These are phyloP conservation scores for Drosophila birchii DNA, from an alignment of 2,888 invertebrate genomes.

Conservation along the genomic window DNA sequence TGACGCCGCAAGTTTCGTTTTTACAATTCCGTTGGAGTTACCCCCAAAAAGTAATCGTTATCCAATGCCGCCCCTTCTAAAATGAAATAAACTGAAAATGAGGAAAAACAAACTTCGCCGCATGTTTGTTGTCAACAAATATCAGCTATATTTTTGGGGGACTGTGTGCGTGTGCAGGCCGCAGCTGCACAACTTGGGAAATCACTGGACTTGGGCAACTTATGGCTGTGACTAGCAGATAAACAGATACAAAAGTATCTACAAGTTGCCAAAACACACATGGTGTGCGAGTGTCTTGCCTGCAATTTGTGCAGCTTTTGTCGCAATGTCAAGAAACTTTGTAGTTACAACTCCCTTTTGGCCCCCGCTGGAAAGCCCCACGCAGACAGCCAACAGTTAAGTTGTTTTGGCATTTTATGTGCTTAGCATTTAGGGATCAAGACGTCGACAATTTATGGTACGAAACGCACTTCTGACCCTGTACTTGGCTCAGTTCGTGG, in stretches of 20 bases:
- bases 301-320: slow-evolving; percentile 69
- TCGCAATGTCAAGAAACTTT: slow-evolving; percentile 82
- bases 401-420: slow-evolving; percentile 53
- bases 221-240: slow-evolving; percentile 56
- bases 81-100: slow-evolving; percentile 12
- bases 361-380: slow-evolving; percentile 15
- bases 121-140: slow-evolving; percentile 79
- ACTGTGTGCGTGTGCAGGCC: slow-evolving; percentile 62
- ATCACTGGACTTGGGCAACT: slow-evolving; percentile 57
- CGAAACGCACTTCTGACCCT: slow-evolving; percentile 32
- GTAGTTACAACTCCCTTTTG: slow-evolving; percentile 9
- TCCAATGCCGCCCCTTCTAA: slow-evolving; percentile 46
- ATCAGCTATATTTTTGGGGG: slow-evolving; percentile 66
- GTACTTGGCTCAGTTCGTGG: slow-evolving; percentile 35
- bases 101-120: slow-evolving; percentile 51
- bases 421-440: slow-evolving; percentile 51
- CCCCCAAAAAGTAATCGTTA: slow-evolving; percentile 33
- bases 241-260: slow-evolving; percentile 68
- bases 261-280: slow-evolving; percentile 40
- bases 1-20: slow-evolving; percentile 64
- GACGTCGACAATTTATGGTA: slow-evolving; percentile 42
- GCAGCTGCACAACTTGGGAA: slow-evolving; percentile 60
- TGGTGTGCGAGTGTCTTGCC: slow-evolving; percentile 22
- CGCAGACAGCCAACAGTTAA: slow-evolving; percentile 46
- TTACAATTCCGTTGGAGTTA: slow-evolving; percentile 50